Evolutionary conservation across 2,113 vertebrate genomes (phyloP).

Genomic region (Sylvietta virens): DNA sequence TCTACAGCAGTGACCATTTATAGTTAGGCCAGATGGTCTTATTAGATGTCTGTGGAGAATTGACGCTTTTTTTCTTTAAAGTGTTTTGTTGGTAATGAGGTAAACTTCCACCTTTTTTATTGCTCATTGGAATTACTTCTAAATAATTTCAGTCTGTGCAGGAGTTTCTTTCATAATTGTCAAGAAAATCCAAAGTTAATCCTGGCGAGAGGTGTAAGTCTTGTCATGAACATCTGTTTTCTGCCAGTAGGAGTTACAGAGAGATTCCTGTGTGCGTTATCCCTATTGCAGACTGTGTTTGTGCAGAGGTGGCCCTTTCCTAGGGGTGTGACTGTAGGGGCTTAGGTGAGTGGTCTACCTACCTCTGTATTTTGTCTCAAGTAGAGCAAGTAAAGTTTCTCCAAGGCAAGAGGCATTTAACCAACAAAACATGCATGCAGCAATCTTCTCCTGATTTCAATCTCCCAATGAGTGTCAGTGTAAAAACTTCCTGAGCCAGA

Average conservation of each 20-base stretch:
- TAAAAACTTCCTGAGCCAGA: not conserved
- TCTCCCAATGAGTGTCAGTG: not conserved
- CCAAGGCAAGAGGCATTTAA: not conserved
- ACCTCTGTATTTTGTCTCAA: not conserved
- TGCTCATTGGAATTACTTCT: not conserved
- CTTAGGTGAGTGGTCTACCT: not conserved
- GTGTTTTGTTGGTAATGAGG: not conserved
- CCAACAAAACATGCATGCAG: not conserved
- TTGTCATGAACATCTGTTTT: not conserved
- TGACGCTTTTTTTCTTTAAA: not conserved
- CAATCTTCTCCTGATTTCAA: not conserved
- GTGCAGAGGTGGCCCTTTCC: not conserved
- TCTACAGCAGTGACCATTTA: not conserved
- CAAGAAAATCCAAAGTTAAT: not conserved
- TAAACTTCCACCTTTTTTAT: not conserved
- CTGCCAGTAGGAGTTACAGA: not conserved
- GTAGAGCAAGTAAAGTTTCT: not conserved
- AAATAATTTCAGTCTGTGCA: not conserved
- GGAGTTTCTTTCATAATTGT: not conserved
- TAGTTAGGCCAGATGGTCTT: not conserved
- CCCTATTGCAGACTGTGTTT: not conserved
- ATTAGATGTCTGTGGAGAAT: not conserved
- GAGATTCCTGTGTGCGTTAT: not conserved
- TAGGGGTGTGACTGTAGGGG: not conserved
- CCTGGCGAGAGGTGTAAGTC: not conserved